Evolutionary conservation across 2,113 vertebrate species (phyloP).

Genomic region (Ailuropoda melanoleuca): DNA sequence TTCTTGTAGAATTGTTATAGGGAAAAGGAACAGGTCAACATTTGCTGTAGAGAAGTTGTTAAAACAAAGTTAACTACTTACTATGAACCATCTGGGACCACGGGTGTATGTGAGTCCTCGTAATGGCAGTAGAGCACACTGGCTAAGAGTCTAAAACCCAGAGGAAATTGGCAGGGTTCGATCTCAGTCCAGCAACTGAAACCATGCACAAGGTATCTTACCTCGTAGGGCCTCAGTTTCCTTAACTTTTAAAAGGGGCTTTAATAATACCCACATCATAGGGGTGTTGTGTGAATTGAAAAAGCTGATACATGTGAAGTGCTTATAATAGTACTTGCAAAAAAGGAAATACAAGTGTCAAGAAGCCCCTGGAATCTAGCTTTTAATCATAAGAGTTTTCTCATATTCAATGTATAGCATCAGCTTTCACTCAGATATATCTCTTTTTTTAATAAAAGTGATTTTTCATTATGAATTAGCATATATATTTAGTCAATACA

Average conservation of each 20-base stretch:
- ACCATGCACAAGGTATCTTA: neutral
- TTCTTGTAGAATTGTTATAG: neutral
- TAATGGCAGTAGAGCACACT: fast-evolving
- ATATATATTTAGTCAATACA: neutral
- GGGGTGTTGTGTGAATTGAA: neutral
- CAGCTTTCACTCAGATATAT: neutral
- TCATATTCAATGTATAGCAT: neutral
- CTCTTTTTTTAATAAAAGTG: neutral
- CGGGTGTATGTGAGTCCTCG: neutral
- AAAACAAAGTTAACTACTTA: neutral
- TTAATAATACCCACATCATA: neutral
- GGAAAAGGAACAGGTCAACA: neutral
- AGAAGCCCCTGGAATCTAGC: neutral
- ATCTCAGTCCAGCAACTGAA: neutral
- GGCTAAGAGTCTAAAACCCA: neutral
- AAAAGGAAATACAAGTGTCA: neutral
- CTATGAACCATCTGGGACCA: neutral
- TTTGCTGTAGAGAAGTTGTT: neutral
- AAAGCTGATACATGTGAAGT: neutral
- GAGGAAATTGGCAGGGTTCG: neutral
- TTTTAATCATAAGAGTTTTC: neutral
- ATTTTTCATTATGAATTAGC: neutral
- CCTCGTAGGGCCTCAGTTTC: neutral
- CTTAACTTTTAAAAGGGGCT: neutral
- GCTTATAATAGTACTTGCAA: neutral